Conservation (phyloP, 2,888 invertebrate species). For the Tinea pellionella region DNA sequence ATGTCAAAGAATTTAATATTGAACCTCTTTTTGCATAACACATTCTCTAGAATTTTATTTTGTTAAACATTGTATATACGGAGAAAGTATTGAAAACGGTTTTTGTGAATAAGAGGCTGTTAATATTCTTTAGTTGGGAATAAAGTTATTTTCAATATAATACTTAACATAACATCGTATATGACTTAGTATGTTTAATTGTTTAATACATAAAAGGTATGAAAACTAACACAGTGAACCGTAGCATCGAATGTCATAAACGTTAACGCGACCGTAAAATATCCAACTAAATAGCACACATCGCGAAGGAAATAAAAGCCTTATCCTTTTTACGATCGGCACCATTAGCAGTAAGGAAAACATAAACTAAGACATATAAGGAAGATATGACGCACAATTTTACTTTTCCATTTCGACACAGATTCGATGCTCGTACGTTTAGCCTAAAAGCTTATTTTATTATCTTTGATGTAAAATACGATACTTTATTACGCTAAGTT, state of each 20-base stretch:
- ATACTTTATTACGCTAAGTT: too few relatives aligned
- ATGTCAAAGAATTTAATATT: background rate
- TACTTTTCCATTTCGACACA: constrained; percentile 10
- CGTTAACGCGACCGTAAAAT: constrained; percentile 28
- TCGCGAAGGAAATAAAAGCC: constrained; percentile 48
- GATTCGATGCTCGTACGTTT: constrained; percentile 31
- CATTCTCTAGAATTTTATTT: too few relatives aligned
- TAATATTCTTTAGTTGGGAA: too few relatives aligned
- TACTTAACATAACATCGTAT: too few relatives aligned
- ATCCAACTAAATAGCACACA: constrained; percentile 37
- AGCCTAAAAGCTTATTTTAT: constrained; percentile 47
- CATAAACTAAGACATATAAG: constrained; percentile 36
- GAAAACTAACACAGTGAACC: constrained; percentile 1
- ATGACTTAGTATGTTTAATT: background rate
- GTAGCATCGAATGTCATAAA: constrained; percentile 22
- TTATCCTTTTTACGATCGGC: constrained; percentile 46
- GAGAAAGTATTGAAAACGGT: background rate
- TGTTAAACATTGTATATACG: background rate
- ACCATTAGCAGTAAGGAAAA: constrained; percentile 43
- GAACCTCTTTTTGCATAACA: background rate
- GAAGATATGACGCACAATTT: constrained; percentile 28
- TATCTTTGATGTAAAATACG: constrained; percentile 15
- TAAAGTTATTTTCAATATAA: too few relatives aligned
- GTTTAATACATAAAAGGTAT: background rate
- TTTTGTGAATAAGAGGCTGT: background rate